Base-by-base conservation (phyloP, 2,113 vertebrate species). In the Thunnus thynnus region DNA sequence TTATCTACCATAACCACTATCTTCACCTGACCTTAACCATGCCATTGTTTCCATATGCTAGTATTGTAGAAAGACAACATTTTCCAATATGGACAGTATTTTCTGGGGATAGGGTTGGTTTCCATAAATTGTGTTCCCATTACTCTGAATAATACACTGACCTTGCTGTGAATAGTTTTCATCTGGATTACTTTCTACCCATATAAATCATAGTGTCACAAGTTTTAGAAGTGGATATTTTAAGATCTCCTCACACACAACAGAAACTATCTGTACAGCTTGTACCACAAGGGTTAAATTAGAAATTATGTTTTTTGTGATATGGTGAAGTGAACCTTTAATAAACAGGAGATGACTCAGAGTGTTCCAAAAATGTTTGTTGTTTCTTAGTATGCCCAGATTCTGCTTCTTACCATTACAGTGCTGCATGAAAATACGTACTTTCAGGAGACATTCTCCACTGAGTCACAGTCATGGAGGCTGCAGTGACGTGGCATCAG, bases 301-400 rank as follows among this genome's bases (percentile, higher is more conserved):
- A 41, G 18, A 36, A 60, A 41, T 41, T 68, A 25, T 76, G 54
- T 48, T 13, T 6, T 57, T 62, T 57, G 30, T 1, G 12, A 82
- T 64, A 47, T 48, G 18, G 14, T 25, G 64, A 66, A n/a, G 13
- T n/a, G 30, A 62, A 18, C 20, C 50, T 66, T 67, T 41, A 47
- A 72, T 27, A 47, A 60, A 64, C 13, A 6, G 47, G 17, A 16
- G 56, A 81, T 84, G 84, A 85, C 7, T 86, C 72, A 82, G 18
- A 79, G 41, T 41, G 36, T 41, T 41, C 36, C 36, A 41, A 41
- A 18, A 67, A 36, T 58, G 52, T 57, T n/a, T 64, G 4, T 52
- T 54, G 8, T 41, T 63, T 54, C 5, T 78, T 55, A 62, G 6
- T 74, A 32, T 22, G 55, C 2, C 8, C 48, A 70, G 76, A 76